These are phyloP conservation scores for Ennomos quercinarius DNA, from an alignment of 2,888 invertebrate genomes.

Conservation along the genomic window DNA sequence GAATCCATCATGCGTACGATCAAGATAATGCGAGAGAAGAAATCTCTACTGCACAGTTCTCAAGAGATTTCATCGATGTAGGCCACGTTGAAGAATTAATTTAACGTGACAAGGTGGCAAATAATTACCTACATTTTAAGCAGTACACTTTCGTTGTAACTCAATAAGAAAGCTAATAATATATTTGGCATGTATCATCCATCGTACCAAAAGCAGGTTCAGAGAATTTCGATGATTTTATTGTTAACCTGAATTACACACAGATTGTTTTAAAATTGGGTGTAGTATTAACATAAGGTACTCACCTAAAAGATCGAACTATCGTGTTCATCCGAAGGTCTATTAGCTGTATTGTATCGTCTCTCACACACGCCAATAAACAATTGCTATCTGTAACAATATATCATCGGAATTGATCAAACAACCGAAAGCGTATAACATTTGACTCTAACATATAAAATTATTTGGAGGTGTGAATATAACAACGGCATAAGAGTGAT, in stretches of 20 bases:
- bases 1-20: constrained; percentile 37
- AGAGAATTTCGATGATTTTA: too few species aligned
- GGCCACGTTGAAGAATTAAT: constrained; percentile 26
- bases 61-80: constrained; percentile 39
- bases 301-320: constrained; percentile 92
- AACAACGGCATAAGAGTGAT: constrained; percentile 39
- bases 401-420: constrained; percentile 32
- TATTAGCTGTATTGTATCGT: constrained; percentile 97
- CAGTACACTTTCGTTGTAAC: background rate
- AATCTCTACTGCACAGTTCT: constrained; percentile 31
- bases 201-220: too few species aligned
- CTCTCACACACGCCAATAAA: constrained; percentile 96
- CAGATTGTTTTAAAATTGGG: too few species aligned
- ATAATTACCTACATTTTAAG: constrained; percentile 6
- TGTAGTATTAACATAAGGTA: background rate
- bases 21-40: constrained; percentile 34
- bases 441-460: constrained; percentile 14
- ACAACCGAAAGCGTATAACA: constrained; percentile 27
- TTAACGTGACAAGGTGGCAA: constrained; percentile 17
- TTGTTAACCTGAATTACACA: too few species aligned
- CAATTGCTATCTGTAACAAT: constrained; percentile 92
- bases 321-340: constrained; percentile 98
- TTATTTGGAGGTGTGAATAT: constrained; percentile 15
- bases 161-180: too few species aligned
- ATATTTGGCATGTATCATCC: too few species aligned